Conservation (phyloP, 2,888 invertebrate species). For the Lepidochitona cinerea region DNA sequence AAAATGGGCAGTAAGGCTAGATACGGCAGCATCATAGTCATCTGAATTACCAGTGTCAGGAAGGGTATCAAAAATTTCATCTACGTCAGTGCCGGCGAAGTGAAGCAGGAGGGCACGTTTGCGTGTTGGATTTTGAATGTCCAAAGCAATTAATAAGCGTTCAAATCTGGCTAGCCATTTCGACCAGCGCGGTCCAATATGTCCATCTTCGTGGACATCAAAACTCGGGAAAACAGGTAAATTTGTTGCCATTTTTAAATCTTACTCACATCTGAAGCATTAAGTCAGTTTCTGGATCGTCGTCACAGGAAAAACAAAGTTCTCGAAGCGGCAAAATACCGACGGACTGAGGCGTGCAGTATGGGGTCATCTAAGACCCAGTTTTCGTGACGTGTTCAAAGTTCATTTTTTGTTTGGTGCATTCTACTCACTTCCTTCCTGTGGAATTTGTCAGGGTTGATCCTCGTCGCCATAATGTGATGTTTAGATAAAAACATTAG, state of each 20-base stretch:
- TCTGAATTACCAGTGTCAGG: slow-evolving; percentile 5
- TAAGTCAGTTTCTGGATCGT: too few species aligned
- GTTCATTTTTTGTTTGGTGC: too few species aligned
- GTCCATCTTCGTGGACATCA: background rate
- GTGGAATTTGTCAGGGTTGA: too few species aligned
- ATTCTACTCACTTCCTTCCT: too few species aligned
- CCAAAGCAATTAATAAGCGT: slow-evolving; percentile 8
- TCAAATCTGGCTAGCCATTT: slow-evolving; percentile 15
- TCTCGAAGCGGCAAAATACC: too few species aligned
- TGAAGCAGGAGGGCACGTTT: slow-evolving; percentile 11
- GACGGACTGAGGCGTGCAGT: too few species aligned
- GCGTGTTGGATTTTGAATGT: background rate
- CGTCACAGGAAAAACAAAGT: too few species aligned
- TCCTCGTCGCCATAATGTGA: too few species aligned
- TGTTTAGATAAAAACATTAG: too few species aligned
- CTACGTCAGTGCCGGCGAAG: slow-evolving; percentile 9
- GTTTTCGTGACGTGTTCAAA: too few species aligned
- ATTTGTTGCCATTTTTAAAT: background rate
- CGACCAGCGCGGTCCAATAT: background rate
- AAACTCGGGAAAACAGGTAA: background rate
- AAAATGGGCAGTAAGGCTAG: slow-evolving; percentile 3
- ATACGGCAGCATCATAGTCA: background rate
- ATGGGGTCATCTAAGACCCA: too few species aligned
- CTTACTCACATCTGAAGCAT: too few species aligned
- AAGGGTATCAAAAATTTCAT: slow-evolving; percentile 12